Evolutionary conservation across 2,113 vertebrate genomes (phyloP).

Genomic region (Dasyornis broadbenti): DNA sequence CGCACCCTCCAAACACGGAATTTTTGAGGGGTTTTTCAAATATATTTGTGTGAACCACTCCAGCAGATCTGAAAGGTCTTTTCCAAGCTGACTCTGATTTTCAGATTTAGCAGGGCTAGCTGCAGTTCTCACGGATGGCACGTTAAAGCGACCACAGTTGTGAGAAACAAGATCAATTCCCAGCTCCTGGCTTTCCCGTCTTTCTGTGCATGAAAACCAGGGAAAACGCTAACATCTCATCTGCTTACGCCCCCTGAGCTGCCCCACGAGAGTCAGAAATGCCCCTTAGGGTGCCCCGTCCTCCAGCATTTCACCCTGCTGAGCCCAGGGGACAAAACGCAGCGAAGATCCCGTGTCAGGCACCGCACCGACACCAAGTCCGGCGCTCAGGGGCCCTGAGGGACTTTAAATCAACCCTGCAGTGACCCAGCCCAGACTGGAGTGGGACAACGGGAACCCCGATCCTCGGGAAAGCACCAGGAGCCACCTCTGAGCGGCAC

Average conservation of each 20-base stretch:
- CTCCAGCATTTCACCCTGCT: background rate
- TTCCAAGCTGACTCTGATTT: too few relatives aligned
- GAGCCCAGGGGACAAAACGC: background rate
- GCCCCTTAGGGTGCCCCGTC: background rate
- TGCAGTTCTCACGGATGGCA: background rate
- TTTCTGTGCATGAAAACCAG: background rate
- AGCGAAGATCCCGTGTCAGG: background rate
- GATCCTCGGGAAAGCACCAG: too few relatives aligned
- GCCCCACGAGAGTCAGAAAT: background rate
- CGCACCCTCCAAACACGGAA: background rate
- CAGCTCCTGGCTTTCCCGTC: background rate
- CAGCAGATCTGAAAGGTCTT: too few relatives aligned
- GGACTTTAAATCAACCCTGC: background rate
- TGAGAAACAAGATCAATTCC: rapidly evolving
- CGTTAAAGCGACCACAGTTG: background rate
- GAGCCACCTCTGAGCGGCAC: too few relatives aligned
- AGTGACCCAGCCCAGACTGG: too few relatives aligned
- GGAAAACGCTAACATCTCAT: background rate
- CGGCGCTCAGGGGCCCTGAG: background rate
- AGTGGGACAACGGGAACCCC: too few relatives aligned
- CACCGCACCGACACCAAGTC: too few relatives aligned
- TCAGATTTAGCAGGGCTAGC: background rate
- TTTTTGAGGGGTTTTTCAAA: too few relatives aligned
- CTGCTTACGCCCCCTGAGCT: too few relatives aligned
- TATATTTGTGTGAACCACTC: too few relatives aligned